These are phyloP conservation scores for Papilio protenor DNA, from an alignment of 2,888 invertebrate genomes.

Conservation along the genomic window DNA sequence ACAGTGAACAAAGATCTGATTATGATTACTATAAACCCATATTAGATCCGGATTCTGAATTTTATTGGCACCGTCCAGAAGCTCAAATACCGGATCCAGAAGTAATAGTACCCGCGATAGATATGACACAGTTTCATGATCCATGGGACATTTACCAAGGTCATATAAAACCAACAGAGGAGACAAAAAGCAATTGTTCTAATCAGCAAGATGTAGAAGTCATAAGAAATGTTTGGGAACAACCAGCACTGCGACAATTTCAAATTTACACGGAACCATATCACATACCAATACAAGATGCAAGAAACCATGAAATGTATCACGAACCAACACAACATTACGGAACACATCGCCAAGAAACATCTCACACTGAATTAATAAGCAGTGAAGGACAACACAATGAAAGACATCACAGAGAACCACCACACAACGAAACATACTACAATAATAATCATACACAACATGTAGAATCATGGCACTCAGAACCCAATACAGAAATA, in stretches of 20 bases:
- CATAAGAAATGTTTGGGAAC: constrained; percentile 71
- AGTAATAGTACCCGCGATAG: constrained; percentile 55
- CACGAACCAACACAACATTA: constrained; percentile 48
- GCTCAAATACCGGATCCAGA: constrained; percentile 58
- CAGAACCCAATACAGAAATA: background rate
- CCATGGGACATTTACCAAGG: constrained; percentile 90
- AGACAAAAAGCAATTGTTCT: constrained; percentile 48
- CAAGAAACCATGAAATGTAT: constrained; percentile 44
- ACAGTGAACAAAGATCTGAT: constrained; percentile 53
- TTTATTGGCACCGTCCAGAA: constrained; percentile 78
- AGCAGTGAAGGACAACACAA: constrained; percentile 46
- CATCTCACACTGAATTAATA: constrained; percentile 45
- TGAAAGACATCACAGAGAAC: constrained; percentile 47
- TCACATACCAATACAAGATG: constrained; percentile 48
- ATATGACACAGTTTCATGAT: constrained; percentile 80
- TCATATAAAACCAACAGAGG: constrained; percentile 65
- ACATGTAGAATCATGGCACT: constrained; percentile 29
- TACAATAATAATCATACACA: constrained; percentile 26
- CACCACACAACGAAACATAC: constrained; percentile 41
- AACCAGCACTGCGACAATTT: constrained; percentile 53
- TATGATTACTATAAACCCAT: constrained; percentile 52
- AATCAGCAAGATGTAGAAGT: constrained; percentile 60
- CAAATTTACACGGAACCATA: constrained; percentile 48
- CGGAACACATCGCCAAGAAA: constrained; percentile 42
- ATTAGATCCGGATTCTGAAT: constrained; percentile 71